Conservation (phyloP, 2,888 invertebrate species). For the Parascotia fuliginaria region DNA sequence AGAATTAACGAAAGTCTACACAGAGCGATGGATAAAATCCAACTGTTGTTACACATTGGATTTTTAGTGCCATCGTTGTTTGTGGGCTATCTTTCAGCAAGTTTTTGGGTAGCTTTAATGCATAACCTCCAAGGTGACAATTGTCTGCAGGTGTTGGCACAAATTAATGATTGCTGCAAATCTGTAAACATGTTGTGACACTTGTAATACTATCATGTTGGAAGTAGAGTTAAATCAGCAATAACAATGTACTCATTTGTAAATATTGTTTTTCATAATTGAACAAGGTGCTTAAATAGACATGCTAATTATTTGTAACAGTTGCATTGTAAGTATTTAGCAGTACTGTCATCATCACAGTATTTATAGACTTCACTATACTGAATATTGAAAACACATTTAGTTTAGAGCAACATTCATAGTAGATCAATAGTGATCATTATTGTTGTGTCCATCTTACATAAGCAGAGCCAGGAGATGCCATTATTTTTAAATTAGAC, state of each 20-base stretch:
- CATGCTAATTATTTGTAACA: not conserved
- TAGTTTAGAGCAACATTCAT: not conserved
- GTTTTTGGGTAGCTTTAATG: constrained; percentile 48
- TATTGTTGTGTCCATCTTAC: constrained; percentile 2
- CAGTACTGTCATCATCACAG: constrained; percentile 8
- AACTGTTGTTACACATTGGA: constrained; percentile 79
- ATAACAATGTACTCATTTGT: constrained; percentile 4
- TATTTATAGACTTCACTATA: constrained; percentile 15
- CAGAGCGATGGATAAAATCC: constrained; percentile 80
- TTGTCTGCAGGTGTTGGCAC: constrained; percentile 16
- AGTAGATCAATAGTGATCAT: not conserved
- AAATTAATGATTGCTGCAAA: constrained; percentile 16
- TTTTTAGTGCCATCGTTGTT: constrained; percentile 80
- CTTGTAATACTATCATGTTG: not conserved
- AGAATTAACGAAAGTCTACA: constrained; percentile 66
- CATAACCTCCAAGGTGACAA: constrained; percentile 44
- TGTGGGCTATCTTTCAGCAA: constrained; percentile 75
- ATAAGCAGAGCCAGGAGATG: not conserved
- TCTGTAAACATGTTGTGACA: constrained; percentile 9
- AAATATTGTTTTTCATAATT: not conserved
- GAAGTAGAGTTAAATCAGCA: not conserved
- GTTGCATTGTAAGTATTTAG: constrained; percentile 1
- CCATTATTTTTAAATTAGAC: too few relatives aligned
- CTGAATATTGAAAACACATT: constrained; percentile 4
- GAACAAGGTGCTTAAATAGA: not conserved